Base-by-base conservation (phyloP, 2,888 invertebrate genomes). In the Diplazon laetatorius region DNA sequence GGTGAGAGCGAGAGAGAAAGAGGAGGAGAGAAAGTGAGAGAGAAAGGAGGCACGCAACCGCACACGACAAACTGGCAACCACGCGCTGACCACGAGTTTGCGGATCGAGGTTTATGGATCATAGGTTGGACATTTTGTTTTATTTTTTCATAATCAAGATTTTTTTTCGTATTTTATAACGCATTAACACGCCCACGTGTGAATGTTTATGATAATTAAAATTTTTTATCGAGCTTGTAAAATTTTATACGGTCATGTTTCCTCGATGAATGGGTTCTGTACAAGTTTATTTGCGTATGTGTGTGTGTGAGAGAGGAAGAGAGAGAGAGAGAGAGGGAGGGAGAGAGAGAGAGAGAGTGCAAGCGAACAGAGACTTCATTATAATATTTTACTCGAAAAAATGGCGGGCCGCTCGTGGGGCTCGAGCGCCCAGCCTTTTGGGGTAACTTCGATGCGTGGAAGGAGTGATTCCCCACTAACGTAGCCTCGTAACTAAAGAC, bases 31-130 rank as follows among this genome's bases (percentile, higher is more conserved):
- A 59, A 44, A 66, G 76, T 37, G 76, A 52, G n/a, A 44, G 14
- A 18, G 50, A 44, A 52, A 63, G n/a, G 52, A 69, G 59, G 48
- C 71, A 75, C 78, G 74, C 74, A 78, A 75, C 62, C 70, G 74
- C 74, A 72, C 59, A 72, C 59, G 55, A 55, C 52, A 74, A 59
- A 44, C 79, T 79, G n/a, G 76, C 62, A 69, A 68, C 69, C 63
- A 81, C 72, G 81, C 82, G 83, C 82, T 79, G 80, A 82, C 84
- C 82, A 84, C 81, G 84, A 79, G 80, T 82, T 85, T 76, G 71
- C 63, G 80, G 82, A 83, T 80, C 84, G 74, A 83, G 80, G 84
- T 87, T 87, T 87, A 89, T 90, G 90, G 90, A 89, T 88, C 88
- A 89, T 90, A 90, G 90, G 90, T 90, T 87, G 89, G 90, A 84